Evolutionary conservation across 1,140 invertebrate species (phyloP).

Genomic region (Brachionus plicatilis): DNA sequence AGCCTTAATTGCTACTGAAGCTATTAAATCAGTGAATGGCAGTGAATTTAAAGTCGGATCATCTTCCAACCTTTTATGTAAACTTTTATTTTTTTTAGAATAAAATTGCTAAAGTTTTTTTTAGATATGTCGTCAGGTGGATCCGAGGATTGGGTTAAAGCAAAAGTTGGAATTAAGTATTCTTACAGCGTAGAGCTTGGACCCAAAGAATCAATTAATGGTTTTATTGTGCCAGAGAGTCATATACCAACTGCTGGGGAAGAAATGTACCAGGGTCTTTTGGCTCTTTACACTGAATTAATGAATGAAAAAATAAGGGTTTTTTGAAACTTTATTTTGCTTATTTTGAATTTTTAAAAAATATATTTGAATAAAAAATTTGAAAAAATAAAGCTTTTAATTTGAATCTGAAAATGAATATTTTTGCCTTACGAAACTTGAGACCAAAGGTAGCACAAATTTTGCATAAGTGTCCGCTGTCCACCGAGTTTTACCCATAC

Average conservation of each 20-base stretch:
- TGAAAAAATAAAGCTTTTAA: background rate
- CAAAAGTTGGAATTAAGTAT: conserved; percentile 43
- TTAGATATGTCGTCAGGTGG: conserved; percentile 42
- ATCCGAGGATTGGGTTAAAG: conserved; percentile 44
- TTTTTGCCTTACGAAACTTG: background rate
- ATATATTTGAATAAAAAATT: conserved; percentile 3
- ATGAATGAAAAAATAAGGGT: background rate
- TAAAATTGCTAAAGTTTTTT: background rate
- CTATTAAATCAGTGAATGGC: conserved; percentile 14
- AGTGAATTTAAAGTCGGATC: conserved; percentile 5
- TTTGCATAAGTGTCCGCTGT: background rate
- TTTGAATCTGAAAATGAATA: background rate
- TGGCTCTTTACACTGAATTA: conserved; percentile 11
- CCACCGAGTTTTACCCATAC: conserved; percentile 15
- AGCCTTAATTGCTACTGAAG: background rate
- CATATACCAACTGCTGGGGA: conserved; percentile 18
- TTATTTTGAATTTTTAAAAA: background rate
- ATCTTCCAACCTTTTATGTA: conserved; percentile 19
- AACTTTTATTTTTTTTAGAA: background rate
- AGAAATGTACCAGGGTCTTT: conserved; percentile 29
- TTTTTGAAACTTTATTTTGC: background rate
- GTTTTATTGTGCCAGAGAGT: conserved; percentile 24
- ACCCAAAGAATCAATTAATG: conserved; percentile 15
- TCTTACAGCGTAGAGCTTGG: conserved; percentile 43
- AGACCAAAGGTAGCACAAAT: background rate